Conservation (phyloP, 2,888 invertebrate species). For the Crioceris asparagi region DNA sequence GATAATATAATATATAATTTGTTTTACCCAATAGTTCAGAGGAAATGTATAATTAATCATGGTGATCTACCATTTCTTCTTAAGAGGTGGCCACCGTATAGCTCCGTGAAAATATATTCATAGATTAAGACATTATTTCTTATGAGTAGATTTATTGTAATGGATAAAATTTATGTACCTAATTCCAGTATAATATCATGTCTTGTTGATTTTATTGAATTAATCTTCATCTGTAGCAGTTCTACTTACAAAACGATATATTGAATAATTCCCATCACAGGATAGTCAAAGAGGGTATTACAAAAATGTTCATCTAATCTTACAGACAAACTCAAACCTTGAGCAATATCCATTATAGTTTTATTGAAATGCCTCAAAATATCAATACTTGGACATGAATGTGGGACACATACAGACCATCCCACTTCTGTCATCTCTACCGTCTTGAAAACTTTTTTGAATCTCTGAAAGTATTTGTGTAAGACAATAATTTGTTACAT, state of each 20-base stretch:
- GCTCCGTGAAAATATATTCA: too few relatives aligned
- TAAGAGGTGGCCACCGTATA: too few relatives aligned
- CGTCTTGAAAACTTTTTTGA: constrained; percentile 19
- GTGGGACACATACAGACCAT: constrained; percentile 38
- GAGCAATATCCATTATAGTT: constrained; percentile 22
- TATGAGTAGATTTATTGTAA: too few relatives aligned
- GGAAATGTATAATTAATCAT: too few relatives aligned
- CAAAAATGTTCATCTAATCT: constrained; percentile 26
- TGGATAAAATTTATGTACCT: too few relatives aligned
- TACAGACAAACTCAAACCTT: constrained; percentile 26
- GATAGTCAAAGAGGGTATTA: constrained; percentile 21
- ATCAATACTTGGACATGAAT: constrained; percentile 32
- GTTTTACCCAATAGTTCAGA: too few relatives aligned
- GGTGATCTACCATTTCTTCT: too few relatives aligned
- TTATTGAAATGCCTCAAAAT: constrained; percentile 29
- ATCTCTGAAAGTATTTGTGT: constrained; percentile 23
- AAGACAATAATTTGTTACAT: too few relatives aligned
- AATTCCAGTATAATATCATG: too few relatives aligned
- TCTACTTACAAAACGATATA: constrained; percentile 15
- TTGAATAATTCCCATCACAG: constrained; percentile 13
- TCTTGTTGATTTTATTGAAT: too few relatives aligned
- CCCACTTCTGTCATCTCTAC: constrained; percentile 23
- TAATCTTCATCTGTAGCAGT: too few relatives aligned
- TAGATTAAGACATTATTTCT: too few relatives aligned
- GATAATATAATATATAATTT: constrained; percentile 2